phyloP scores from a whole-genome alignment of 37 sponge, comb jelly and placozoan species.

The Axinella damicornis region DNA sequence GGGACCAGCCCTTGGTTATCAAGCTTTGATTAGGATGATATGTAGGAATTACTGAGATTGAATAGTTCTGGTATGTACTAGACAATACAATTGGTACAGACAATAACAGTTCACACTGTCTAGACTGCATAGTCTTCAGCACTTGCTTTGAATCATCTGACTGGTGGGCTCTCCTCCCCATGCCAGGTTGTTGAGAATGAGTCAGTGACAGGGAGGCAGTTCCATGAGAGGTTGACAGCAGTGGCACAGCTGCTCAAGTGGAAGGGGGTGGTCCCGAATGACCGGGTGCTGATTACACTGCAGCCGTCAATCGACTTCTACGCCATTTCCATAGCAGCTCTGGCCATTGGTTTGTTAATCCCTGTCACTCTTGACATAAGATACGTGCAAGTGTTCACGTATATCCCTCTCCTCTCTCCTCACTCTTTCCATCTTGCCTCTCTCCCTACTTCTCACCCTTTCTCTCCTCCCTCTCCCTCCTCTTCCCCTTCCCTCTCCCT shows the following conservation, averaged over 20 bases:
- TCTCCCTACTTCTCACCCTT: neutral
- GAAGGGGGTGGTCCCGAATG: conserved; percentile 51
- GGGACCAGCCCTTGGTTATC: no score
- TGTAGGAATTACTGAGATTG: no score
- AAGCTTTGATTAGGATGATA: no score
- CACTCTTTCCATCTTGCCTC: neutral
- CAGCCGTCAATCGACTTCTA: conserved; percentile 71
- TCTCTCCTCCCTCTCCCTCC: neutral
- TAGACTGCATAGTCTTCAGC: no score
- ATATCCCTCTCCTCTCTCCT: no score
- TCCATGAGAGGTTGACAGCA: conserved; percentile 60
- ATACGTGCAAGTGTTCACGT: no score
- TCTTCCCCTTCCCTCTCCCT: no score
- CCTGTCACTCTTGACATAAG: no score
- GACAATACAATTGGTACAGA: no score
- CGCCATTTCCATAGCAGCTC: conserved; percentile 61
- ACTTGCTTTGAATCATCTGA: no score
- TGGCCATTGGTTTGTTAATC: conserved; percentile 59
- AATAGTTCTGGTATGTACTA: no score
- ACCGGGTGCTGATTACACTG: conserved; percentile 66
- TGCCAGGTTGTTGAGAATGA: conserved; percentile 44
- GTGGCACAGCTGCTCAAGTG: conserved; percentile 36
- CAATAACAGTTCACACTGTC: no score
- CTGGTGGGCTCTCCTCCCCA: neutral
- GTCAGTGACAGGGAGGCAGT: conserved; percentile 14